phyloP scores from a whole-genome alignment of 1,140 invertebrate species.

The Augochlora pura region DNA sequence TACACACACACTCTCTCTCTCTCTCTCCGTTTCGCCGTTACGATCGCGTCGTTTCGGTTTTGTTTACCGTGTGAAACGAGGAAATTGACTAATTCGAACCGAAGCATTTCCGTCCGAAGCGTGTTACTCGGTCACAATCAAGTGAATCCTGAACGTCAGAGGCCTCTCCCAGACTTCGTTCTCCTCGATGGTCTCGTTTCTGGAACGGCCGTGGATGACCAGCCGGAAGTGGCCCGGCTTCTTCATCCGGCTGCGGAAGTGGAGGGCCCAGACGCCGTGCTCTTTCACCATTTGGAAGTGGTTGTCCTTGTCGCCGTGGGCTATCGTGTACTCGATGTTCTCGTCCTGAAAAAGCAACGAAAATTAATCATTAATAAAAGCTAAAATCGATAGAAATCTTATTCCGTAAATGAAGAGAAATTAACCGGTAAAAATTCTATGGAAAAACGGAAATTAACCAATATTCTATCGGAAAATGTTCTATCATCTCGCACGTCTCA shows the following conservation, averaged over 20 bases:
- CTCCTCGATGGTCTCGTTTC: constrained; percentile 61
- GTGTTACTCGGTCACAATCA: constrained; percentile 79
- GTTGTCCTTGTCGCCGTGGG: constrained; percentile 84
- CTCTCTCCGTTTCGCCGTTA: background rate
- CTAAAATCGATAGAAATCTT: too few relatives aligned
- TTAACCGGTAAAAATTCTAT: background rate
- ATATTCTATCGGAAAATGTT: too few relatives aligned
- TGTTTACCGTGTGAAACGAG: constrained; percentile 3
- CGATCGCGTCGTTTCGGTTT: constrained; percentile 7
- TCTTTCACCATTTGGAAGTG: constrained; percentile 85
- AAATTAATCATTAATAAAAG: too few relatives aligned
- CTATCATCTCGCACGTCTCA: too few relatives aligned
- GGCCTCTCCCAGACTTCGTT: constrained; percentile 80
- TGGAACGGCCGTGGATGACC: constrained; percentile 81
- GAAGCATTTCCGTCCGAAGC: constrained; percentile 30
- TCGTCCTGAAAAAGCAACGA: constrained; percentile 73
- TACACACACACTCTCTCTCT: too few relatives aligned
- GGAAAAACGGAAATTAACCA: too few relatives aligned
- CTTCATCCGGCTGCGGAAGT: constrained; percentile 83
- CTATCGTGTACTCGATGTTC: constrained; percentile 85
- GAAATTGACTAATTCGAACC: constrained; percentile 55
- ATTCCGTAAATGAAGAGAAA: background rate
- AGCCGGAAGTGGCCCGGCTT: constrained; percentile 81
- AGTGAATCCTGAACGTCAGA: constrained; percentile 79
- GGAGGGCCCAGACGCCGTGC: constrained; percentile 83